Conservation (phyloP, 1,140 invertebrate species). For the Melitaea cinxia region DNA sequence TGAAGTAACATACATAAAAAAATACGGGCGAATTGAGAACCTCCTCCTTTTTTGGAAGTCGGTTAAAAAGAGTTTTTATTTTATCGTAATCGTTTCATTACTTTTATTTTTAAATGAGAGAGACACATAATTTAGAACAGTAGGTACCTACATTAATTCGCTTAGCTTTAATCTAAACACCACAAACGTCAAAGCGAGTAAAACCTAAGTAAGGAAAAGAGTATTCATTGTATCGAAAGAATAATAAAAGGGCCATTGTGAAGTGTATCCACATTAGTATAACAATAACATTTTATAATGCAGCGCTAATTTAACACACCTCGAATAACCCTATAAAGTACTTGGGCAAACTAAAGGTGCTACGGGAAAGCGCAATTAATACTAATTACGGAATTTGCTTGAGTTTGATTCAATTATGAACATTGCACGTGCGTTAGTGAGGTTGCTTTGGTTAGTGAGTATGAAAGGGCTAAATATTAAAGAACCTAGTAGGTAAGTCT, state of each 20-base stretch:
- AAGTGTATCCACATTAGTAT: slow-evolving; percentile 8
- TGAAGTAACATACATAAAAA: too few species aligned
- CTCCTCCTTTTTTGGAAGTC: too few species aligned
- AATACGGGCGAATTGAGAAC: too few species aligned
- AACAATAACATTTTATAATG: slow-evolving; percentile 12
- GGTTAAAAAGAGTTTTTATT: too few species aligned
- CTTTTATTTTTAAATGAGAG: too few species aligned
- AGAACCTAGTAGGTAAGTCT: too few species aligned
- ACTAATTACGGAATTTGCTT: slow-evolving; percentile 15
- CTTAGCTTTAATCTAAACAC: too few species aligned
- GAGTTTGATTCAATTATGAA: slow-evolving; percentile 10
- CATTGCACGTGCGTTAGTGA: background rate
- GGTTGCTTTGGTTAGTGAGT: background rate
- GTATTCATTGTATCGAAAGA: too few species aligned
- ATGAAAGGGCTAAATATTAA: background rate
- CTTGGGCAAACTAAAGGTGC: background rate
- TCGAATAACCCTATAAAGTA: background rate
- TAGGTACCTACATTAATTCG: too few species aligned
- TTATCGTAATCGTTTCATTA: too few species aligned
- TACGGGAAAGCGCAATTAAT: slow-evolving; percentile 19
- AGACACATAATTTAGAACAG: too few species aligned
- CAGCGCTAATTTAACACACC: background rate
- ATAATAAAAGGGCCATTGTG: background rate
- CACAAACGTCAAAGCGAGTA: too few species aligned
- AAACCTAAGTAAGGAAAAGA: background rate